Evolutionary conservation across 2,888 invertebrate genomes (phyloP).

Genomic region (Diadegma fenestrale): DNA sequence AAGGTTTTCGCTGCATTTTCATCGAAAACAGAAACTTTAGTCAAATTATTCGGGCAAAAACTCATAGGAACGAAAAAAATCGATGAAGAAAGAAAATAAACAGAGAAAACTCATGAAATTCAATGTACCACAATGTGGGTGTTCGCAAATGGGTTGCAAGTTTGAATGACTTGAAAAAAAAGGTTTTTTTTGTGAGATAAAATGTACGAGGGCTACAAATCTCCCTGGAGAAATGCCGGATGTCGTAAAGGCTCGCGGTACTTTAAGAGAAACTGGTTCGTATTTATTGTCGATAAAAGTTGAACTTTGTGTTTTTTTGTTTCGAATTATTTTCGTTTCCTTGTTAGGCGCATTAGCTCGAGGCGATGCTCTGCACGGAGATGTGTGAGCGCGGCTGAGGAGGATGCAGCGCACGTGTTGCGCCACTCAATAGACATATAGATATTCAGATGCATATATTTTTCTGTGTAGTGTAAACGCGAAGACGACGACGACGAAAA

Average conservation of each 20-base stretch:
- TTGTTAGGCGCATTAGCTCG: conserved; percentile 37
- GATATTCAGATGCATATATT: conserved; percentile 12
- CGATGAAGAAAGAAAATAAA: neutral
- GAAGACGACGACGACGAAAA: conserved; percentile 52
- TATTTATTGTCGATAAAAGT: conserved; percentile 56
- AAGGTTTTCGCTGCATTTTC: neutral
- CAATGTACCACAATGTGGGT: neutral
- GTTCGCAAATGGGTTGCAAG: neutral
- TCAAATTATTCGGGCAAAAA: neutral
- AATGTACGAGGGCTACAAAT: conserved; percentile 17
- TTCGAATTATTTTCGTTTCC: conserved; percentile 4
- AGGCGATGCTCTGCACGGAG: conserved; percentile 40
- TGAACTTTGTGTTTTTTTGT: conserved; percentile 1
- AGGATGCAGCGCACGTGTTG: conserved; percentile 59
- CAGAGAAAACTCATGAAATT: neutral
- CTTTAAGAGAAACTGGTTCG: conserved; percentile 34
- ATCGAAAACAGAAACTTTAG: neutral
- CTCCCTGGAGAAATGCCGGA: conserved; percentile 37
- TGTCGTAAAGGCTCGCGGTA: conserved; percentile 41
- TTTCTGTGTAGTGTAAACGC: neutral
- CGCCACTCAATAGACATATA: conserved; percentile 19
- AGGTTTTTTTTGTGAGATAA: conserved; percentile 12
- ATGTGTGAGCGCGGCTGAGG: conserved; percentile 26
- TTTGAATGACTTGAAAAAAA: conserved; percentile 13
- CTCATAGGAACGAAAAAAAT: neutral